These are phyloP conservation scores for Microctenopoma steveboyesi DNA, from an alignment of 2,797 vertebrate species.

Conservation along the genomic window DNA sequence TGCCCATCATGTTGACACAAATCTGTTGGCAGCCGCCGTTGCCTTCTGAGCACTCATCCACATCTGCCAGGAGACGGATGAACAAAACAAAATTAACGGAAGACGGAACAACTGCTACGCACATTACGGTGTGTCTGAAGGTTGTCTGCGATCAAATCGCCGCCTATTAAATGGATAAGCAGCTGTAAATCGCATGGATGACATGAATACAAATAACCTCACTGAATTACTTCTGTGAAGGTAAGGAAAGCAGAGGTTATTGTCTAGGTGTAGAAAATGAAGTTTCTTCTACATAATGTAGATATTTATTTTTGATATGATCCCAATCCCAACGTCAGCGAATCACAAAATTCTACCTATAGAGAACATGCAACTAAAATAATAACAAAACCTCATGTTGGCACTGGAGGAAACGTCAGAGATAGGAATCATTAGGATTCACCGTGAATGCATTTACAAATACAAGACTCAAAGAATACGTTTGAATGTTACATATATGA, in stretches of 20 bases:
- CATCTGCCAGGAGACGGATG: constrained; percentile 83
- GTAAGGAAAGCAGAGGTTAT: not conserved
- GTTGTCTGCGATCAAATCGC: constrained; percentile 31
- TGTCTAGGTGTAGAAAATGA: not conserved
- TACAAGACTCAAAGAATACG: constrained; percentile 2
- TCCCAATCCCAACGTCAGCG: too few relatives aligned
- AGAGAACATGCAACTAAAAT: too few relatives aligned
- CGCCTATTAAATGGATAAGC: constrained; percentile 5
- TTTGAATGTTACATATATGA: constrained; percentile 12
- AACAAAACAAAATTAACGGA: constrained; percentile 41
- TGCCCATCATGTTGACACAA: constrained; percentile 99
- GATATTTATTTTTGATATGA: not conserved
- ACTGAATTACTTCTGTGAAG: not conserved
- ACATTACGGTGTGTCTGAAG: constrained; percentile 24
- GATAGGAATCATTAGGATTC: not conserved
- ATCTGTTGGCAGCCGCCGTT: constrained; percentile 98
- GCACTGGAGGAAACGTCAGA: not conserved
- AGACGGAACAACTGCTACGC: constrained; percentile 40
- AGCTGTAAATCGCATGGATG: constrained; percentile 7
- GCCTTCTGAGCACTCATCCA: constrained; percentile 95
- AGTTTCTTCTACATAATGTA: not conserved
- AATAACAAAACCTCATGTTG: not conserved
- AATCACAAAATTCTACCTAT: too few relatives aligned
- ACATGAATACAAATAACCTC: not conserved
- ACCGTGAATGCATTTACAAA: constrained; percentile 3